These are phyloP conservation scores for Thaumetopoea pityocampa DNA, from an alignment of 1,140 invertebrate species.

Conservation along the genomic window DNA sequence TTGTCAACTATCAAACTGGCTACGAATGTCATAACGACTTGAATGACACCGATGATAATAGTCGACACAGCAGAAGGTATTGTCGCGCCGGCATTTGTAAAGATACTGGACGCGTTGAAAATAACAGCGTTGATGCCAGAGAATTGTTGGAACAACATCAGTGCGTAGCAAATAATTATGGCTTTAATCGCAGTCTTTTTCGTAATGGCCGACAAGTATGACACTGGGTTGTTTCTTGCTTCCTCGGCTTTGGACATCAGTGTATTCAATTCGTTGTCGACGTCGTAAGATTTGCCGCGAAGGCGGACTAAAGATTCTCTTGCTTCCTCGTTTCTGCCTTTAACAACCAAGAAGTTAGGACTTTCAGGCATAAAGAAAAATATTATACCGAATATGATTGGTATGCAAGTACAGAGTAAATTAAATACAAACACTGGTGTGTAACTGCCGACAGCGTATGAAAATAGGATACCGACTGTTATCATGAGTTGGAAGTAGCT, in stretches of 20 bases:
- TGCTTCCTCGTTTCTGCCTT: constrained; percentile 79
- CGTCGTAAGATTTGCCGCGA: constrained; percentile 80
- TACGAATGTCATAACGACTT: constrained; percentile 83
- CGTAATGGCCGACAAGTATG: constrained; percentile 76
- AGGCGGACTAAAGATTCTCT: constrained; percentile 79
- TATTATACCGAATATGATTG: constrained; percentile 79
- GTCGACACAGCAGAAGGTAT: constrained; percentile 77
- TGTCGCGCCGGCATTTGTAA: constrained; percentile 78
- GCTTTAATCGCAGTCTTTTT: constrained; percentile 80
- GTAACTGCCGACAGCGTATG: constrained; percentile 81
- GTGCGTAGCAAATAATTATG: constrained; percentile 82
- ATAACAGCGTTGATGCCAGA: constrained; percentile 91
- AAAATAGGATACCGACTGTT: constrained; percentile 83
- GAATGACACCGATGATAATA: constrained; percentile 87
- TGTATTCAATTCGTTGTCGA: constrained; percentile 78
- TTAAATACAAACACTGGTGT: constrained; percentile 79
- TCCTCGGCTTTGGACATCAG: constrained; percentile 78
- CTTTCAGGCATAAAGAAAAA: constrained; percentile 90
- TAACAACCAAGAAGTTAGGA: constrained; percentile 78
- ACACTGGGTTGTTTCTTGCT: constrained; percentile 65
- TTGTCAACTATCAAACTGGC: constrained; percentile 86
- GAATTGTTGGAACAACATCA: constrained; percentile 92
- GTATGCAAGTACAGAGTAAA: constrained; percentile 80
- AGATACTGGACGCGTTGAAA: constrained; percentile 87
- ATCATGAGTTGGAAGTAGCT: constrained; percentile 88